Evolutionary conservation across 2,113 vertebrate species (phyloP), one percentile per base, ranked within the genome.

Genomic region (Catagonus wagneri): DNA sequence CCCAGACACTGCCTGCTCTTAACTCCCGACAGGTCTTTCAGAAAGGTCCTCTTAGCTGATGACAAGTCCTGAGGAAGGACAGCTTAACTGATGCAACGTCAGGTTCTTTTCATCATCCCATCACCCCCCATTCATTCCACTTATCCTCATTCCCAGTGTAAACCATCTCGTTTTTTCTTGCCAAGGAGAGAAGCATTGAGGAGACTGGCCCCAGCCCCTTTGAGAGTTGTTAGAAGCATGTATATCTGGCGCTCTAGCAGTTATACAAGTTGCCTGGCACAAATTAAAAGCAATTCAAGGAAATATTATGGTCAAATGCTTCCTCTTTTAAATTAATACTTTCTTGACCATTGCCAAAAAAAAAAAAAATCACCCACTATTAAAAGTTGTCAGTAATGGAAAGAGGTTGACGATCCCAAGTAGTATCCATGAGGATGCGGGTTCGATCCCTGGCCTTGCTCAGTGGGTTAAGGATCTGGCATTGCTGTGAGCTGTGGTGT

Each of bases 311-410:
- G 78, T 58, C 32, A 88, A 89, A 61, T 72, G 27, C 65, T 92
- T 93, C 93, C 94, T 94, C 83, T 94, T 87, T 86, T 88, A 94
- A 92, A 83, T 63, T 75, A 86, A 93, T 89, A 71, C 19, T 90
- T 74, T 85, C 80, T 92, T 19, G 60, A 72, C 89, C 81, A 20
- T 86, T 79, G 34, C 61, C 52, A 44, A 76, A 27, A 32, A 29
- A 39, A 90, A 65, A 76, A 58, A 23, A 50, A 80, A 69, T 50
- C 54, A 58, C 7, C 44, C 19, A 68, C 85, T 87, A 83, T 85
- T 90, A 84, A 92, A 91, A 93, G 69, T 69, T 92, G 65, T 89
- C 93, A 69, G 52, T 92, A 44, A 44, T 44, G 44, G 44, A 44
- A 8, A 6, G 44, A 6, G 44, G 44, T 44, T 44, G 8, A 44